These are phyloP conservation scores for Antedon mediterranea DNA, from an alignment of 53 echinoderm and acorn worm genomes.

Conservation along the genomic window DNA sequence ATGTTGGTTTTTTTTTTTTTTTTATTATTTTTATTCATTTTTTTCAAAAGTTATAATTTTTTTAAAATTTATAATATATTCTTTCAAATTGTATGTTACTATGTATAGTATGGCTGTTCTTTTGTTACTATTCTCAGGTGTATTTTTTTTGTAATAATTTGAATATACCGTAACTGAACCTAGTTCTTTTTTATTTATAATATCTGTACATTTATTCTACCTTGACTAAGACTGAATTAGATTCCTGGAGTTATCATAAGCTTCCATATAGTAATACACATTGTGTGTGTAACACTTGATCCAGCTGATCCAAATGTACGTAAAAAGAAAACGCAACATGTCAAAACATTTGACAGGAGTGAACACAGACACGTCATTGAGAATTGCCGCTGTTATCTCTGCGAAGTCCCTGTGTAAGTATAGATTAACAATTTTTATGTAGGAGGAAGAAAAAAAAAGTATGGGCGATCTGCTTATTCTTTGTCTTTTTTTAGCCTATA, in stretches of 20 bases:
- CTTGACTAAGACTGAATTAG: conserved; percentile 26
- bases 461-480: too few relatives aligned
- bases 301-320: conserved; percentile 48
- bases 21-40: too few relatives aligned
- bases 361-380: conserved; percentile 83
- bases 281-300: conserved; percentile 58
- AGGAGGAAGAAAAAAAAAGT: background rate
- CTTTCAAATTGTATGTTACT: too few relatives aligned
- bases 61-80: too few relatives aligned
- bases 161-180: too few relatives aligned
- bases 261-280: conserved; percentile 52
- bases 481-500: too few relatives aligned
- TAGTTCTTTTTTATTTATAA: background rate
- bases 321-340: conserved; percentile 13
- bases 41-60: too few relatives aligned
- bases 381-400: conserved; percentile 84
- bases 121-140: too few relatives aligned
- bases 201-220: conserved; percentile 2
- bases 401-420: conserved; percentile 90
- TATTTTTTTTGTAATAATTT: too few relatives aligned
- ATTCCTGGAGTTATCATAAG: conserved; percentile 42
- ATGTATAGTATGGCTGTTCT: too few relatives aligned
- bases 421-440: background rate
- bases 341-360: conserved; percentile 63
- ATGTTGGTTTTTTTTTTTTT: too few relatives aligned